These are phyloP conservation scores for Psylliodes chrysocephalus DNA, from an alignment of 2,888 invertebrate genomes.

Conservation along the genomic window DNA sequence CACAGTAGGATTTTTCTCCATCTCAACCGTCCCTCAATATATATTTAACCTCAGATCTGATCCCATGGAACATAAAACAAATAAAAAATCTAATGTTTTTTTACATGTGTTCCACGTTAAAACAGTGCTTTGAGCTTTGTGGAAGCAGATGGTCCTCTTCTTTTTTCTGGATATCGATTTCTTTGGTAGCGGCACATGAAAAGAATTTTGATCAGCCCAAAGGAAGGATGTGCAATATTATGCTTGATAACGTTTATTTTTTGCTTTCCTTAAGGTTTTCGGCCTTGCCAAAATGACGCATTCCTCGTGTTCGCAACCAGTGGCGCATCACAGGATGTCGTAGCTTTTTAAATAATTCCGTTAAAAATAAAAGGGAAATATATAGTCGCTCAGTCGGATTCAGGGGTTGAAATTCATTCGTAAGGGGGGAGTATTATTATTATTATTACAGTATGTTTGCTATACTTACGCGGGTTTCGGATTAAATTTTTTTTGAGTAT, in stretches of 20 bases:
- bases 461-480: too few species aligned
- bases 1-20: too few species aligned
- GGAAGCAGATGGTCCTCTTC: slow-evolving; percentile 51
- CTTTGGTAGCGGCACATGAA: slow-evolving; percentile 48
- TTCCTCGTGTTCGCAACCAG: slow-evolving; percentile 45
- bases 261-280: slow-evolving; percentile 40
- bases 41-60: background rate
- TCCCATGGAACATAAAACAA: background rate
- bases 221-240: slow-evolving; percentile 55
- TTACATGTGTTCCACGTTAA: slow-evolving; percentile 27
- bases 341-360: too few species aligned
- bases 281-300: slow-evolving; percentile 40
- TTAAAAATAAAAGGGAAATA: too few species aligned
- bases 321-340: too few species aligned
- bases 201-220: slow-evolving; percentile 54
- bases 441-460: too few species aligned
- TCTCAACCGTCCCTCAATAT: background rate
- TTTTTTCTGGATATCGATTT: slow-evolving; percentile 52
- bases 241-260: slow-evolving; percentile 55
- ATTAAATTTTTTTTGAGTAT: too few species aligned
- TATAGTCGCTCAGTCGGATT: too few species aligned
- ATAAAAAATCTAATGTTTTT: slow-evolving; percentile 19
- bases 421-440: too few species aligned
- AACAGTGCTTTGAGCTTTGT: slow-evolving; percentile 41
- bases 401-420: too few species aligned